Evolutionary conservation across 2,888 invertebrate species (phyloP), one percentile per base, ranked within the genome.

Genomic region (Mimachlamys varia): DNA sequence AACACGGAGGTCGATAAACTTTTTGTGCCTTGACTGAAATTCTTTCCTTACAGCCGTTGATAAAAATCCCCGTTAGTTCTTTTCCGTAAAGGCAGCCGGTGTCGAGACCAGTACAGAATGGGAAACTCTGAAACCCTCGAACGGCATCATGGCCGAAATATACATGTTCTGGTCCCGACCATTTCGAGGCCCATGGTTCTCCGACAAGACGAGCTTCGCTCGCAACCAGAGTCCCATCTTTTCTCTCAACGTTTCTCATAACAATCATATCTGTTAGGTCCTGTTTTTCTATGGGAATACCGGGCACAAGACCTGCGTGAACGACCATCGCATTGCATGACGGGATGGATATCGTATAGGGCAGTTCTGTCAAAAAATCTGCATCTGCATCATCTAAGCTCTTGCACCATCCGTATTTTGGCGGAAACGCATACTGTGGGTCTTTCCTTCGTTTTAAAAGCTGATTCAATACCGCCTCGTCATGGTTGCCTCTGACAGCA

Each of bases 121-220:
- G 91, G 90, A 93, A 93, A 27, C 90, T 53, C 93, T 96, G 96
- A 22, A 96, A 92, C 50, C 93, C 92, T 49, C 96, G 90, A n/a
- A 93, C 92, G 3, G 97, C 96, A 94, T 96, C 96, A 90, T 97
- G 97, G 53, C 97, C 97, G 92, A 96, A 97, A 92, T 96, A 97
- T 15, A 97, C 95, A 93, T 97, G 96, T 88, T 95, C 92, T 5
- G 96, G 96, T 3, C 97, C 97, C 5, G 90, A 89, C 97, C 96
- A 97, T 19, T 94, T 38, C 2, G 94, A 92, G 10, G 95, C 95
- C 97, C 97, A 97, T 0, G 96, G 93, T 17, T 94, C 93, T 0
- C 96, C 96, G 50, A 92, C 91, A 38, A 50, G 50, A 37, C 27
- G 38, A 4, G 33, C 7, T 53, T 89, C 90, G 27, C 38, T 89